Evolutionary conservation across 2,113 vertebrate species (phyloP), one percentile per base, ranked within the genome.

Genomic region (Procavia capensis): DNA sequence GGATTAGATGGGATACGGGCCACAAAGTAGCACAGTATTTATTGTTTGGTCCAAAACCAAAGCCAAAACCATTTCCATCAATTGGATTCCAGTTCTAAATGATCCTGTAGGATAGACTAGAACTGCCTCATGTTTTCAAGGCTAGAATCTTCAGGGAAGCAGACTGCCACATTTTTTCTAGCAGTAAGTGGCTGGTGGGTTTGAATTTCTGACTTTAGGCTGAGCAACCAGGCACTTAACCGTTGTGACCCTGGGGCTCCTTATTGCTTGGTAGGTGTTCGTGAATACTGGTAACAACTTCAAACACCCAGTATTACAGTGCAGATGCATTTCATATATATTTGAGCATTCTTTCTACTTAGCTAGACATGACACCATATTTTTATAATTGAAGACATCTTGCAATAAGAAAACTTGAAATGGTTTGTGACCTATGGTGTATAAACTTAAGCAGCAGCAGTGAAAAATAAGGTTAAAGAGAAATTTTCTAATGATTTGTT

Each of bases 331-430:
- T 74, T 93, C 36, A 43, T 11, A 24, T 39, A 43, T 81, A 66
- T 34, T 72, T 50, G 54, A 61, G 59, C 59, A 29, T 22, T 43
- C 43, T 80, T 93, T 81, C 10, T 66, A 24, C 63, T 14, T 54
- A 74, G 59, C 27, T 83, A 83, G 68, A 54, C 79, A 66, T 2
- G 86, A 79, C 36, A 70, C 50, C 4, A 57, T 68, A 50, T 36
- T 80, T 89, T 93, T 90, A 11, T 64, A 63, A 85, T 89, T 43
- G 74, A 50, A 43, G 93, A 90, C 78, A 36, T 31, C 13, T 45
- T 80, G 24, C 54, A 79, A 7, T 41, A 79, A 76, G 7, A 68
- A 76, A 76, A 78, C 31, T 6, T 27, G 29, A 84, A 63, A 54
- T 74, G 63, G 22, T 39, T 27, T 39, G 83, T 3, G 45, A 66